phyloP scores from a whole-genome alignment of 2,113 vertebrate genomes.

The Uropsilus gracilis region DNA sequence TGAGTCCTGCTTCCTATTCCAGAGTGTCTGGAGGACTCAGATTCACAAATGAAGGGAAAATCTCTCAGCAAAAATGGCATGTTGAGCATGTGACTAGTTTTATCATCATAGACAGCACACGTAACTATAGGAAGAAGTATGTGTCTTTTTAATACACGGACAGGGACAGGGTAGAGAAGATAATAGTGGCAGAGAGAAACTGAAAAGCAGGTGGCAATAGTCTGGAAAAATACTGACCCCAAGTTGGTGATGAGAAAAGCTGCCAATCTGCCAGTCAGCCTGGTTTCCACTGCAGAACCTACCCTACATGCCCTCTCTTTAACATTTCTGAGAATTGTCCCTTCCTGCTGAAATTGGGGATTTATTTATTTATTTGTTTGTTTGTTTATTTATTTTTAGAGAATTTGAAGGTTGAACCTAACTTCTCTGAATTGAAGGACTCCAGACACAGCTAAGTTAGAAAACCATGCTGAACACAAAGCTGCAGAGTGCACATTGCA shows the following conservation, averaged over 20 bases:
- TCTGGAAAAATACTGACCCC: not conserved
- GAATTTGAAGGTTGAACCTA: not conserved
- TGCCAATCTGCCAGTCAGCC: not conserved
- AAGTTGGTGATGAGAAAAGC: not conserved
- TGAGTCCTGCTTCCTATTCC: too few relatives aligned
- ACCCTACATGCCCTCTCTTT: not conserved
- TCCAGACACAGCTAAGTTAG: not conserved
- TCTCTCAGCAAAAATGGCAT: not conserved
- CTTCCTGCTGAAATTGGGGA: not conserved
- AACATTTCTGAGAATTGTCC: not conserved
- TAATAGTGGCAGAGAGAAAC: not conserved
- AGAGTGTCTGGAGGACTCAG: not conserved
- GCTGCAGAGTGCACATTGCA: not conserved
- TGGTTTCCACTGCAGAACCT: too few relatives aligned
- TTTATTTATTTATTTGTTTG: too few relatives aligned
- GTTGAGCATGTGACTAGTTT: not conserved
- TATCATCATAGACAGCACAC: not conserved
- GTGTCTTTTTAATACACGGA: not conserved
- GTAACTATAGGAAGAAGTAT: not conserved
- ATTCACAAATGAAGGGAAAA: not conserved
- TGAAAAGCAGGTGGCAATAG: not conserved
- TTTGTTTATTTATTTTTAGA: too few relatives aligned
- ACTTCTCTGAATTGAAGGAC: not conserved
- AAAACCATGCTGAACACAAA: not conserved
- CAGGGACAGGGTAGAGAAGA: not conserved